Percentiles rank a stretch among this genome's conserved stretches.
Conservation (phyloP, 2,888 invertebrate species). For the Caenorhabditis zanzibari region DNA sequence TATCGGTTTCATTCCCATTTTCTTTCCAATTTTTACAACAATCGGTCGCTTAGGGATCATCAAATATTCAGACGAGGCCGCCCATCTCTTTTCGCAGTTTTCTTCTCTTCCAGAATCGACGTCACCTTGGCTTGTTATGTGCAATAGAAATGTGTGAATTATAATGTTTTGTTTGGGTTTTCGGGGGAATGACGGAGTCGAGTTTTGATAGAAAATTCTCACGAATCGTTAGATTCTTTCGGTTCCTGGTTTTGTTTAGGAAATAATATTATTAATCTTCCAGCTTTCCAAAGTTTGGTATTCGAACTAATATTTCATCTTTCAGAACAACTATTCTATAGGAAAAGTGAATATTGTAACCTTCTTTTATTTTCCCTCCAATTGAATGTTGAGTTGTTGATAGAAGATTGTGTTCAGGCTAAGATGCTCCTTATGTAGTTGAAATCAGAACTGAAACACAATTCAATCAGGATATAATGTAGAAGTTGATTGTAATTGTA, state of each 20-base stretch:
- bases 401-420: too few relatives aligned
- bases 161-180: conserved; percentile 32
- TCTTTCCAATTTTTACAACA: conserved; percentile 25
- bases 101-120: not conserved
- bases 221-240: not conserved
- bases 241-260: conserved; percentile 8
- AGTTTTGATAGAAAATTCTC: not conserved
- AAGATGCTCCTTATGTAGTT: too few relatives aligned
- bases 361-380: too few relatives aligned
- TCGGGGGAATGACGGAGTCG: conserved; percentile 4
- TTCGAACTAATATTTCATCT: not conserved
- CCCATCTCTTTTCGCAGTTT: conserved; percentile 1
- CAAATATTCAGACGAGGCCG: conserved; percentile 40
- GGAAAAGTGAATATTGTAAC: too few relatives aligned
- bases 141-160: conserved; percentile 42
- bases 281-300: not conserved
- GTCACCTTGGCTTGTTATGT: conserved; percentile 48
- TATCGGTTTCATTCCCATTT: conserved; percentile 30
- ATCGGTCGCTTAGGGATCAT: conserved; percentile 50
- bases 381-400: too few relatives aligned
- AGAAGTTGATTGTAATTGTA: too few relatives aligned
- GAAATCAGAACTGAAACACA: not conserved
- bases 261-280: not conserved
- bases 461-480: not conserved
- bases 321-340: too few relatives aligned